phyloP scores from a whole-genome alignment of 2,888 invertebrate genomes.

The Tortrix viridana region DNA sequence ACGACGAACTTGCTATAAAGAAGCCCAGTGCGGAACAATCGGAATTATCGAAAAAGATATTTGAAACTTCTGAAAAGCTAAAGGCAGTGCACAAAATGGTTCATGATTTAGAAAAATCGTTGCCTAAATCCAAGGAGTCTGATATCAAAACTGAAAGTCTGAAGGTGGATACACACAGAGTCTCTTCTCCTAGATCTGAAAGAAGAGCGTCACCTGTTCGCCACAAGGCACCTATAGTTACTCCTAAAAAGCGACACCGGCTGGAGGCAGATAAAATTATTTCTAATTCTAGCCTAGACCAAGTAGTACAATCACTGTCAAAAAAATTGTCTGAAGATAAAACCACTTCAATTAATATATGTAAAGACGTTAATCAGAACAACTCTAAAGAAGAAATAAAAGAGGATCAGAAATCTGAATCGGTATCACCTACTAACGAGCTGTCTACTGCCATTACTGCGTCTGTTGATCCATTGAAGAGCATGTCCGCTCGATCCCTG shows the following conservation, averaged over 20 bases:
- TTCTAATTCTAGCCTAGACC: constrained; percentile 69
- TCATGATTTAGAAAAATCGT: constrained; percentile 73
- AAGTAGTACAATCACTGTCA: constrained; percentile 78
- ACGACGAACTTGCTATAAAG: constrained; percentile 68
- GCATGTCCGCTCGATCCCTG: constrained; percentile 78
- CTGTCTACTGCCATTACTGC: constrained; percentile 51
- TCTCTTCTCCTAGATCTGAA: constrained; percentile 69
- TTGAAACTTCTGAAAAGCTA: constrained; percentile 79
- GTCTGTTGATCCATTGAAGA: constrained; percentile 70
- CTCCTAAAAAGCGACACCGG: constrained; percentile 90
- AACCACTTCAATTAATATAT: constrained; percentile 45
- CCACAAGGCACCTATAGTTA: constrained; percentile 82
- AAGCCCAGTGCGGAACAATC: constrained; percentile 75
- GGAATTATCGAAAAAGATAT: constrained; percentile 79
- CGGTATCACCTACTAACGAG: constrained; percentile 46
- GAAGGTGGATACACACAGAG: constrained; percentile 64
- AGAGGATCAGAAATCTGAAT: constrained; percentile 53
- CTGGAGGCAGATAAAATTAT: constrained; percentile 84
- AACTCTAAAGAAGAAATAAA: constrained; percentile 61
- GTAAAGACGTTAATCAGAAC: constrained; percentile 66
- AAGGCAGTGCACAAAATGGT: constrained; percentile 80
- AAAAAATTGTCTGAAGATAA: constrained; percentile 78
- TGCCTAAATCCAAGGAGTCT: constrained; percentile 71
- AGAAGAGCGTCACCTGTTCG: constrained; percentile 66
- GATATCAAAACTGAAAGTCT: constrained; percentile 61